Percentiles rank a stretch among this genome's conserved stretches.
Evolutionary conservation across 2,113 vertebrate species (phyloP).

Genomic region (Psittacula cyanocephala): DNA sequence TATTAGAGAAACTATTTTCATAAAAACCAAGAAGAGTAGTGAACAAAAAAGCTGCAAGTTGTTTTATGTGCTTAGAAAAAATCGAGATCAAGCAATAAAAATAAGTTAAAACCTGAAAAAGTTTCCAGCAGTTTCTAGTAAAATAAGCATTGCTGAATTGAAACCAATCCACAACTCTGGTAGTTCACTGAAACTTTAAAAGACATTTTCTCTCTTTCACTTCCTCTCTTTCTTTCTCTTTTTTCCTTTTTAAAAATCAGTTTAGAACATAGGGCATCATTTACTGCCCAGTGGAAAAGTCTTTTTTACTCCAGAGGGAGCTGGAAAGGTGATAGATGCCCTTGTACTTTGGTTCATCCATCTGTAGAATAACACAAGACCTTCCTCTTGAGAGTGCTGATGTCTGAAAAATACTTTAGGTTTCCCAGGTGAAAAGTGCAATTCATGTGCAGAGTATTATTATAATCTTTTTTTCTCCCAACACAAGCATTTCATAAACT

Average conservation of each 20-base stretch:
- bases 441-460: constrained; percentile 56
- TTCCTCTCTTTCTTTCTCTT: neutral
- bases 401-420: constrained; percentile 63
- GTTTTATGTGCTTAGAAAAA: neutral
- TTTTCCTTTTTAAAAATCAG: neutral
- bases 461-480: constrained; percentile 65
- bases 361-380: constrained; percentile 60
- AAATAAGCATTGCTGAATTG: neutral
- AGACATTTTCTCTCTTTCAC: neutral
- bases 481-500: constrained; percentile 63
- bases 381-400: constrained; percentile 57
- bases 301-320: constrained; percentile 10
- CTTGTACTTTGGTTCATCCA: constrained; percentile 45
- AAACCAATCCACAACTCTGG: neutral
- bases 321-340: constrained; percentile 34
- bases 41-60: neutral
- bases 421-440: constrained; percentile 66
- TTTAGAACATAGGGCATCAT: constrained; percentile 2
- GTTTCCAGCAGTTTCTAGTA: neutral
- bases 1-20: neutral
- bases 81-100: neutral
- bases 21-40: neutral
- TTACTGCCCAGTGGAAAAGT: constrained; percentile 20
- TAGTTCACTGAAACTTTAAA: neutral
- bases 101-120: neutral